phyloP scores from a whole-genome alignment of 2,797 vertebrate genomes.

The Macroramphosus scolopax region DNA sequence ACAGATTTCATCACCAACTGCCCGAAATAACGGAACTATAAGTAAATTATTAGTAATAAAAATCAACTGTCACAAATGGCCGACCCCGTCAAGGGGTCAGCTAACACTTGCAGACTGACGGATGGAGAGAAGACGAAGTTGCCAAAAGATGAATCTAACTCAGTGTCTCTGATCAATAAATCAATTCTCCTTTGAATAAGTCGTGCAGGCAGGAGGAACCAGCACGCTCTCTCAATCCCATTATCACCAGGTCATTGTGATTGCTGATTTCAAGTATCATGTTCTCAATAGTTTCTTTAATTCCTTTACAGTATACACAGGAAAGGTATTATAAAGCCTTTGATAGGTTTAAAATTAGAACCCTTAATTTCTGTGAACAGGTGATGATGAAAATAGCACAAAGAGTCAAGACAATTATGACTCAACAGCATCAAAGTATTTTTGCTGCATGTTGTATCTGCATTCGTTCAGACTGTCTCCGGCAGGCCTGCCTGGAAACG shows the following conservation, averaged over 20 bases:
- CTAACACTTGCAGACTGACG: slow-evolving; percentile 17
- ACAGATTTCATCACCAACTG: no score
- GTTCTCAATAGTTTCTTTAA: no score
- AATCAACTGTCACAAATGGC: no score
- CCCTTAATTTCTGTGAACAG: no score
- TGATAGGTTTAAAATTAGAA: not conserved
- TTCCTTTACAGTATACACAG: no score
- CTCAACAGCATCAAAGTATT: not conserved
- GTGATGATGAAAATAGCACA: not conserved
- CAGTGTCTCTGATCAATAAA: slow-evolving; percentile 44
- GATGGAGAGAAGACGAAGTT: slow-evolving; percentile 19
- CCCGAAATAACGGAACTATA: no score
- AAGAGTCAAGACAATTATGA: not conserved
- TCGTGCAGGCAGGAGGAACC: slow-evolving; percentile 11
- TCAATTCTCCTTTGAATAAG: slow-evolving; percentile 33
- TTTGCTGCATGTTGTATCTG: not conserved
- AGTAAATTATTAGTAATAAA: no score
- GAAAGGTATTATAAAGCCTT: not conserved
- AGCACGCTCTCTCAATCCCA: slow-evolving; percentile 13
- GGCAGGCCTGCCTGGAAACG: not conserved
- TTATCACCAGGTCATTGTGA: slow-evolving; percentile 16
- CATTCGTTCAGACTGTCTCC: not conserved
- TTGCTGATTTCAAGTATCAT: not conserved
- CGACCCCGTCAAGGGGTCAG: slow-evolving; percentile 36
- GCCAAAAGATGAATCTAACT: slow-evolving; percentile 51